Evolutionary conservation across 2,888 invertebrate species (phyloP), one percentile per base, ranked within the genome.

Genomic region (Trimorus sp.): DNA sequence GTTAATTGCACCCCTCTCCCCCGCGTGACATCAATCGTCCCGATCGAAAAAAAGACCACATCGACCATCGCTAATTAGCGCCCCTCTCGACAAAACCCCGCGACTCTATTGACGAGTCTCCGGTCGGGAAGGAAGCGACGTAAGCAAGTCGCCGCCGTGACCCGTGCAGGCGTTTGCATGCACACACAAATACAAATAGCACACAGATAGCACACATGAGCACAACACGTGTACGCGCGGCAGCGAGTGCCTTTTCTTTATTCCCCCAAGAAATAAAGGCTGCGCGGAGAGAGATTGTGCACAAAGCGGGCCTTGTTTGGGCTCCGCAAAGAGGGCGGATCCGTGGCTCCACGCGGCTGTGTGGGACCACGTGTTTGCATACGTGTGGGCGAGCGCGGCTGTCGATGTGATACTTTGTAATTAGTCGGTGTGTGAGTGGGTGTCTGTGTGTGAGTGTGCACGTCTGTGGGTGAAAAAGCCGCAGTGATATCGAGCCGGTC

Each of bases 191-290:
- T 4, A 26, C 26, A 26, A 1, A 26, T 26, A 26, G 26, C n/a
- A 26, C 26, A 26, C 26, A 26, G 4, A 26, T 26, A 26, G 4
- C 26, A 26, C 4, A 26, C 4, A 26, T 26, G 26, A 26, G 4
- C 26, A 26, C 26, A 26, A 26, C 26, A 26, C 26, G 26, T 26
- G 77, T 77, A 76, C 69, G 76, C 74, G 78, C 56, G 82, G 79
- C 78, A 79, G 83, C 82, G 84, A 83, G 84, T 84, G 87, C 85
- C 87, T 86, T 87, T 86, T 86, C 86, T 86, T 85, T 84, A 82
- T 84, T 79, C 78, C 71, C n/a, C 80, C 76, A 83, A 73, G 83
- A 85, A 85, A 83, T 83, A 83, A 84, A 81, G 82, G 79, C 81
- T 82, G 66, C 79, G 45, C 68, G 82, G 82, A 79, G 74, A 71